phyloP scores from a whole-genome alignment of 1,140 invertebrate genomes.

The Cherax quadricarinatus region DNA sequence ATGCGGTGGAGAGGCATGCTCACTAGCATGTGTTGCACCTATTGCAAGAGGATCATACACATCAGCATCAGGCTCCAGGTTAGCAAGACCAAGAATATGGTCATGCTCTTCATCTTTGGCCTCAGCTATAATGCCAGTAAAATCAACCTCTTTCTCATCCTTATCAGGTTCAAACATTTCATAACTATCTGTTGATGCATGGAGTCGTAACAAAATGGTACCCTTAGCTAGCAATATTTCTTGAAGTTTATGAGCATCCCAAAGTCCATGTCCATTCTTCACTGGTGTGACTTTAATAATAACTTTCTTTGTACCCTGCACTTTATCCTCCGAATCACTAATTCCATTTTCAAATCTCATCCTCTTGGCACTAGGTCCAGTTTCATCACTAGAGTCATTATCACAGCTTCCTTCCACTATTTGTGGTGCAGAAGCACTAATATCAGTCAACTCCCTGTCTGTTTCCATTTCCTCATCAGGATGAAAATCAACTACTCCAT shows the following conservation, averaged over 20 bases:
- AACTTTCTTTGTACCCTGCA: slow-evolving; percentile 33
- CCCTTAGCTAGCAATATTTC: slow-evolving; percentile 52
- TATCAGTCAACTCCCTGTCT: slow-evolving; percentile 59
- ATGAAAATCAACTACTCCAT: slow-evolving; percentile 59
- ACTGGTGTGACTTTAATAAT: slow-evolving; percentile 58
- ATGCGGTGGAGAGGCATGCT: slow-evolving; percentile 16
- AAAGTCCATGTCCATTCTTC: slow-evolving; percentile 56
- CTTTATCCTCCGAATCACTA: slow-evolving; percentile 36
- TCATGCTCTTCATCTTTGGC: slow-evolving; percentile 43
- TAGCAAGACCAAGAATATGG: slow-evolving; percentile 11
- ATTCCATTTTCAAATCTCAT: slow-evolving; percentile 53
- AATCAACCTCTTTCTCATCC: slow-evolving; percentile 40
- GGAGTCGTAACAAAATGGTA: slow-evolving; percentile 54
- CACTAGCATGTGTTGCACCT: neutral
- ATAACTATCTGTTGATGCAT: slow-evolving; percentile 41
- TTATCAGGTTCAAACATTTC: slow-evolving; percentile 51
- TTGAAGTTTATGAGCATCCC: slow-evolving; percentile 62
- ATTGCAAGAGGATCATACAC: slow-evolving; percentile 42
- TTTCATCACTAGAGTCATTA: slow-evolving; percentile 43
- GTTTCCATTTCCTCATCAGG: slow-evolving; percentile 65
- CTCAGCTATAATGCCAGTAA: slow-evolving; percentile 57
- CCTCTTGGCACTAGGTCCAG: slow-evolving; percentile 61
- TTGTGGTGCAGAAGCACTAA: slow-evolving; percentile 53
- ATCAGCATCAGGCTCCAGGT: slow-evolving; percentile 32
- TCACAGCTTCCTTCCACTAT: slow-evolving; percentile 7